These are phyloP conservation scores for Troides oblongomaculatus DNA, from an alignment of 2,888 invertebrate genomes.

Conservation along the genomic window DNA sequence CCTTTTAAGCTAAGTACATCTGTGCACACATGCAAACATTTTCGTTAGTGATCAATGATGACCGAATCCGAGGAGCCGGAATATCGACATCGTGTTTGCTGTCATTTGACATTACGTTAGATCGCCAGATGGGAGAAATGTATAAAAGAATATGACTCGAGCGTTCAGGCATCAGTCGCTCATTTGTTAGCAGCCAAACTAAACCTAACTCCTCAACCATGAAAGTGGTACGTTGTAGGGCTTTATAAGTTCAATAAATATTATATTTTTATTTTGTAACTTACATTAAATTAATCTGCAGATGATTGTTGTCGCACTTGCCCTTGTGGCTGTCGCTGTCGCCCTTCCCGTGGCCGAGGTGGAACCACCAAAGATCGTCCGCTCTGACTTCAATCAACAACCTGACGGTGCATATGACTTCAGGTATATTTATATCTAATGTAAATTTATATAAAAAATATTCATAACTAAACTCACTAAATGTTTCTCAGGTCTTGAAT, in stretches of 20 bases:
- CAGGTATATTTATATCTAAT: conserved; percentile 40
- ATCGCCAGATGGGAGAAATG: conserved; percentile 58
- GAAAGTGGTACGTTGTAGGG: conserved; percentile 63
- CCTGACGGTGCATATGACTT: conserved; percentile 56
- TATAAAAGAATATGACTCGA: conserved; percentile 68
- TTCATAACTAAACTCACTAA: too few species aligned
- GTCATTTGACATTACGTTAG: conserved; percentile 67
- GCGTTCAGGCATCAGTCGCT: conserved; percentile 62
- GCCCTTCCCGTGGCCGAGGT: conserved; percentile 48
- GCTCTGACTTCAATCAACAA: conserved; percentile 43
- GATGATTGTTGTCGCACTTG: conserved; percentile 54
- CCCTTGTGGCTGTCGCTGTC: conserved; percentile 55
- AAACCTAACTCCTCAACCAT: conserved; percentile 58
- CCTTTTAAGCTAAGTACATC: conserved; percentile 27
- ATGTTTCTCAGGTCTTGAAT: too few species aligned
- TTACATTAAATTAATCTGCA: conserved; percentile 33
- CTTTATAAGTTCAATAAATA: conserved; percentile 7
- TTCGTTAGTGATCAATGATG: conserved; percentile 51
- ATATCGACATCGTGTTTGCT: conserved; percentile 63
- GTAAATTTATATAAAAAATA: not conserved
- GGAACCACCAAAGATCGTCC: conserved; percentile 46
- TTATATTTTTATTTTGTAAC: conserved; percentile 1
- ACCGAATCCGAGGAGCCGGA: conserved; percentile 57
- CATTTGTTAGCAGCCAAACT: conserved; percentile 55
- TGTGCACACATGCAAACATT: conserved; percentile 36